Evolutionary conservation across 1,140 invertebrate genomes (phyloP).

Genomic region (Neuroterus valhalla): DNA sequence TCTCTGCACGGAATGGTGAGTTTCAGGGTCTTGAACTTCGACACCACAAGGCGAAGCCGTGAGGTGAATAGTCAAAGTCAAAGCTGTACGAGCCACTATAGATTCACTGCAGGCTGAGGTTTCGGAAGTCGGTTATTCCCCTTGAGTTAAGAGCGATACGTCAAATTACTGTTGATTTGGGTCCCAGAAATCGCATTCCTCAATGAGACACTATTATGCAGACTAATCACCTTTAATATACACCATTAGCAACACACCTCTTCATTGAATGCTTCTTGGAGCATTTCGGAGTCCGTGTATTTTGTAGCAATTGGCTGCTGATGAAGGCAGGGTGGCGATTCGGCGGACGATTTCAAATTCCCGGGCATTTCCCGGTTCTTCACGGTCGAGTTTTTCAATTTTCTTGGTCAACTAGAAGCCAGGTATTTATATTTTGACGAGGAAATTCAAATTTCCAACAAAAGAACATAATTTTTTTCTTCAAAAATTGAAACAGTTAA

Average conservation of each 20-base stretch:
- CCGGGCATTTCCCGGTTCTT: no score
- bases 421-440: no score
- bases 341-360: no score
- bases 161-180: constrained; percentile 15
- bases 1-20: constrained; percentile 15
- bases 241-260: neutral
- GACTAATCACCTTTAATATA: constrained; percentile 19
- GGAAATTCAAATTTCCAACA: no score
- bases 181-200: constrained; percentile 20
- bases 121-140: constrained; percentile 25
- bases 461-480: no score
- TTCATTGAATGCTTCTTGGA: no score
- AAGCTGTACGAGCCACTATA: constrained; percentile 9
- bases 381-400: no score
- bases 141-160: constrained; percentile 26
- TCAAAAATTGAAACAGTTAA: no score
- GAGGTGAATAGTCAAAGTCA: constrained; percentile 25
- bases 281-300: no score
- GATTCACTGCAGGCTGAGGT: neutral
- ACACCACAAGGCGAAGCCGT: constrained; percentile 12
- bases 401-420: no score
- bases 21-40: constrained; percentile 23
- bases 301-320: no score
- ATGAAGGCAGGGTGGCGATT: no score
- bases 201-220: constrained; percentile 13